These are phyloP conservation scores for Plumapathes pennacea DNA, from an alignment of 92 coral and sea anemone species.

Conservation along the genomic window DNA sequence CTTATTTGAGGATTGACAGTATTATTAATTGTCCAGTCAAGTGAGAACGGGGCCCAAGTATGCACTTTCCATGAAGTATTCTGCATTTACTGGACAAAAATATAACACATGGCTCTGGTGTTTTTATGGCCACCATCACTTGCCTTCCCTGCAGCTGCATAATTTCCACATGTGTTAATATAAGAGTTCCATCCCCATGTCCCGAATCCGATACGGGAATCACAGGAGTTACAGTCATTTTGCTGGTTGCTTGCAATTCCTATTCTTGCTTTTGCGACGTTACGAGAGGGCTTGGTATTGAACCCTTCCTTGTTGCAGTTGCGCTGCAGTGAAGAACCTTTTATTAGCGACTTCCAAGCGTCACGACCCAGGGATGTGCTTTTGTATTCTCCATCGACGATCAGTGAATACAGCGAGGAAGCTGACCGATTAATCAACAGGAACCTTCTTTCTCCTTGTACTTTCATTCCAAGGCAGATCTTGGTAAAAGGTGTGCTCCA, in stretches of 20 bases:
- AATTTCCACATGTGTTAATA: background rate
- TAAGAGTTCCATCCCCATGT: no score
- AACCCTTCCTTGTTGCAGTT: conserved; percentile 50
- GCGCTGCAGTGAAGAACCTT: conserved; percentile 37
- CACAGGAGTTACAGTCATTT: conserved; percentile 22
- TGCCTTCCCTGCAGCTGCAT: conserved; percentile 4
- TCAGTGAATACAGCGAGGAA: conserved; percentile 39
- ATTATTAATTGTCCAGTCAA: no score
- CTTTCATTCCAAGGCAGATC: conserved; percentile 54
- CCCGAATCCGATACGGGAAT: conserved; percentile 41
- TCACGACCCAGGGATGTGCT: conserved; percentile 31
- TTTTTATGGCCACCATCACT: conserved; percentile 16
- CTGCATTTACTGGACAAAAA: conserved; percentile 8
- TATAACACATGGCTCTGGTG: conserved; percentile 1
- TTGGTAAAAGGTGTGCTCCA: conserved; percentile 32
- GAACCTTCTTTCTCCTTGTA: conserved; percentile 16
- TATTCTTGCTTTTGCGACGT: conserved; percentile 2
- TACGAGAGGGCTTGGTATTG: conserved; percentile 3
- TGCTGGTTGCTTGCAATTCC: conserved; percentile 31
- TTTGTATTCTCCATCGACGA: conserved; percentile 37
- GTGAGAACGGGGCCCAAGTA: no score
- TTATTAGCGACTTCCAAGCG: conserved; percentile 38
- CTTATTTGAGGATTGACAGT: no score
- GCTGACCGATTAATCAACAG: conserved; percentile 19
- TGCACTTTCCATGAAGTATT: no score